phyloP scores from a whole-genome alignment of 2,888 invertebrate genomes.

The Lucinisca nassula region DNA sequence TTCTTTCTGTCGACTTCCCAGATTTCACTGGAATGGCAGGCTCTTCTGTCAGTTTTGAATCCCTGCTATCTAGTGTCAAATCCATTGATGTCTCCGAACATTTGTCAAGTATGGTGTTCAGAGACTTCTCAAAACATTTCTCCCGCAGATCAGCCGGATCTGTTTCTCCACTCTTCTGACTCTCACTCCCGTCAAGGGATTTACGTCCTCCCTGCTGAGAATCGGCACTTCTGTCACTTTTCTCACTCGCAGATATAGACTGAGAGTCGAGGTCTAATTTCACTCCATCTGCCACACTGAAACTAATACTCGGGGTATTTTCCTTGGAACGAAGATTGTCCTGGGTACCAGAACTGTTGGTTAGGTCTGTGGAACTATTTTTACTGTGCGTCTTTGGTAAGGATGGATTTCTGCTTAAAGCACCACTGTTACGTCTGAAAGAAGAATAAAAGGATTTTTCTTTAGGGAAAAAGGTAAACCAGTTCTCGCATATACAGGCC shows the following conservation, averaged over 20 bases:
- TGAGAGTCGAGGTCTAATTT: neutral
- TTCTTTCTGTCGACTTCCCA: slow-evolving; percentile 74
- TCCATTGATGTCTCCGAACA: slow-evolving; percentile 82
- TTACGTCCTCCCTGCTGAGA: neutral
- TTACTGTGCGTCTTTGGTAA: neutral
- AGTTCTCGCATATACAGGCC: too few species aligned
- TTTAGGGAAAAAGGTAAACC: too few species aligned
- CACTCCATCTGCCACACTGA: slow-evolving; percentile 10
- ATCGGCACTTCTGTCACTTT: neutral
- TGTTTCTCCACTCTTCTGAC: slow-evolving; percentile 40
- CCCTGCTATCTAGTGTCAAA: slow-evolving; percentile 71
- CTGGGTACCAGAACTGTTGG: slow-evolving; percentile 7
- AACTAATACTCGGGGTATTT: slow-evolving; percentile 41
- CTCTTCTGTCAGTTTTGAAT: slow-evolving; percentile 38
- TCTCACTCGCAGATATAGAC: neutral
- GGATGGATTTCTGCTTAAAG: neutral
- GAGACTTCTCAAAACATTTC: slow-evolving; percentile 80
- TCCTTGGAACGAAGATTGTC: slow-evolving; percentile 29
- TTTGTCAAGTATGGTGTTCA: slow-evolving; percentile 83
- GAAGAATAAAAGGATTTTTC: too few species aligned
- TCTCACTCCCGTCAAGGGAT: slow-evolving; percentile 60
- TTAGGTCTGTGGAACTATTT: slow-evolving; percentile 22
- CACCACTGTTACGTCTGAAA: slow-evolving; percentile 54
- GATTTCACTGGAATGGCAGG: slow-evolving; percentile 1
- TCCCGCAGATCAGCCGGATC: slow-evolving; percentile 51